Evolutionary conservation across 2,888 invertebrate species (phyloP).

Genomic region (Pinctada fucata): DNA sequence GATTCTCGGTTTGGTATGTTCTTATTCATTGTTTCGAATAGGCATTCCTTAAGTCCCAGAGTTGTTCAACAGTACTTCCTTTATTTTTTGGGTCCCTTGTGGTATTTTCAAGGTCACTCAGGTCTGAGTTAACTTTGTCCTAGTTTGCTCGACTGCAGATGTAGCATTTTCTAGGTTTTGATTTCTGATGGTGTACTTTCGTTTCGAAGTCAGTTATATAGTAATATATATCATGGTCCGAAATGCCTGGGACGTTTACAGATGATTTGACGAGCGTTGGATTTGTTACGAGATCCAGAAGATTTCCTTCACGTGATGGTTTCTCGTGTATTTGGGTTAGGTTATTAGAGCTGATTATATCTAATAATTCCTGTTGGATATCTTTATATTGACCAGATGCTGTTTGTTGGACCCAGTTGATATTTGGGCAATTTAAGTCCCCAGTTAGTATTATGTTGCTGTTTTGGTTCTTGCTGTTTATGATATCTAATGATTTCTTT

Average conservation of each 20-base stretch:
- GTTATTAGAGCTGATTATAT: conserved; percentile 16
- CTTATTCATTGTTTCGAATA: conserved; percentile 20
- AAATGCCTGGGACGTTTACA: conserved; percentile 36
- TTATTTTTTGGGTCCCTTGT: neutral
- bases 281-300: conserved; percentile 36
- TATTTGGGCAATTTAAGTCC: too few relatives aligned
- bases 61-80: neutral
- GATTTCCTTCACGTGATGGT: conserved; percentile 31
- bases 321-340: conserved; percentile 28
- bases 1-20: conserved; percentile 34
- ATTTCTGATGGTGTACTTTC: conserved; percentile 27
- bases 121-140: conserved; percentile 19
- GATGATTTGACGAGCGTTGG: conserved; percentile 41
- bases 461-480: neutral
- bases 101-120: neutral
- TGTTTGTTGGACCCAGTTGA: conserved; percentile 23
- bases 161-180: conserved; percentile 22
- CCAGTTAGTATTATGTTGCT: conserved; percentile 5
- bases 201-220: conserved; percentile 36
- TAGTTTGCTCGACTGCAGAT: conserved; percentile 35
- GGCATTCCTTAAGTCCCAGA: conserved; percentile 31
- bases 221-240: conserved; percentile 37
- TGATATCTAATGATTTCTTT: conserved; percentile 15
- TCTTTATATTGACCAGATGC: conserved; percentile 20
- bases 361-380: conserved; percentile 31